These are phyloP conservation scores for Callocephalon fimbriatum DNA, from an alignment of 2,113 vertebrate genomes.

Conservation along the genomic window DNA sequence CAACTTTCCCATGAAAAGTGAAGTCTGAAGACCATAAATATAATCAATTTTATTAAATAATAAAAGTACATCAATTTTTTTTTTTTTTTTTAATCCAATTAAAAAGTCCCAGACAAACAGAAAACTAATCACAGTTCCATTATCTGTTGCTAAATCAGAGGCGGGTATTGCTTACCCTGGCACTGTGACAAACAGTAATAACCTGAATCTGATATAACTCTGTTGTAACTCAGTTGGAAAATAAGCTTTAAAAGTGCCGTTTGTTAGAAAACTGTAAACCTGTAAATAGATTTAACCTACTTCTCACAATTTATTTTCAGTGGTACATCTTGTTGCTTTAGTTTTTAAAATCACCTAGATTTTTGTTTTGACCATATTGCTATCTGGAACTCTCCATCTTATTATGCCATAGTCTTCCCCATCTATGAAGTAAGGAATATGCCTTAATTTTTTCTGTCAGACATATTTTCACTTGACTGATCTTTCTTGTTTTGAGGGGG, in stretches of 20 bases:
- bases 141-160: slow-evolving; percentile 56
- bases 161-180: slow-evolving; percentile 61
- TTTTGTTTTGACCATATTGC: neutral
- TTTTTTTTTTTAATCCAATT: too few relatives aligned
- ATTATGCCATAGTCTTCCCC: neutral
- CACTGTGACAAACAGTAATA: slow-evolving; percentile 50
- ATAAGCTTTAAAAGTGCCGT: slow-evolving; percentile 45
- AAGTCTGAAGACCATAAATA: slow-evolving; percentile 68
- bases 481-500: neutral
- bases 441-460: neutral
- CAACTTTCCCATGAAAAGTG: neutral
- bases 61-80: slow-evolving; percentile 71
- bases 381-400: neutral
- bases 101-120: slow-evolving; percentile 56
- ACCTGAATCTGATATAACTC: slow-evolving; percentile 45
- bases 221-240: slow-evolving; percentile 50
- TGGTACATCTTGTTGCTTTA: neutral
- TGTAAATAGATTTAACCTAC: slow-evolving; percentile 25
- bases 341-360: neutral
- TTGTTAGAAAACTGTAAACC: slow-evolving; percentile 48
- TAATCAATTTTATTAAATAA: slow-evolving; percentile 71
- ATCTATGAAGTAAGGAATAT: neutral
- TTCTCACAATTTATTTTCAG: neutral
- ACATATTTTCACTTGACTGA: neutral
- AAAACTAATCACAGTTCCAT: slow-evolving; percentile 42